These are phyloP conservation scores for Apis dorsata DNA, from an alignment of 1,140 invertebrate genomes.

Conservation along the genomic window DNA sequence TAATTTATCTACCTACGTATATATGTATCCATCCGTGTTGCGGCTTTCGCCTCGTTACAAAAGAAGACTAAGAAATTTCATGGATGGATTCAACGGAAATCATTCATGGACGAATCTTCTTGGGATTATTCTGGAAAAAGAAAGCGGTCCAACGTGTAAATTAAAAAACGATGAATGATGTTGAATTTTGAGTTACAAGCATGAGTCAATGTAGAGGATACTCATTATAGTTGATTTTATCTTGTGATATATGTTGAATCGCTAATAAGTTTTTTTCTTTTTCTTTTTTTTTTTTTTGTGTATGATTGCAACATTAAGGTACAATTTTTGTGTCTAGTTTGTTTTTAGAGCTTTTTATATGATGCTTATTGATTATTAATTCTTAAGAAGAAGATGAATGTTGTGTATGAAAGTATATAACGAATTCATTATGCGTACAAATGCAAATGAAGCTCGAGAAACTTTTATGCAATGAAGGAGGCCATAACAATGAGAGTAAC, in stretches of 20 bases:
- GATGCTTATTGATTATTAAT: not conserved
- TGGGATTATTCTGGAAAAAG: constrained; percentile 1
- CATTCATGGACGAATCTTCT: not conserved
- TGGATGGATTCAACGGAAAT: not conserved
- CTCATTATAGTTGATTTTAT: not conserved
- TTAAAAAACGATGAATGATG: not conserved
- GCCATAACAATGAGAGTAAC: constrained; percentile 29
- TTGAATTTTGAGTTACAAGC: not conserved
- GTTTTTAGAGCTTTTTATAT: not conserved
- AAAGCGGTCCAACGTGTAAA: constrained; percentile 6
- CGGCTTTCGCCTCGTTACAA: not conserved
- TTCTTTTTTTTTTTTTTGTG: not conserved
- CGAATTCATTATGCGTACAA: not conserved
- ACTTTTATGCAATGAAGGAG: constrained; percentile 1
- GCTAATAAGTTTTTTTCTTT: not conserved
- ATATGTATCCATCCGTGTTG: not conserved
- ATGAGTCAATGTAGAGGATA: not conserved
- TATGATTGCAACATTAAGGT: not conserved
- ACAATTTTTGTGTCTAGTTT: not conserved
- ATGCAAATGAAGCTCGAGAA: not conserved
- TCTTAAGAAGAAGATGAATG: not conserved
- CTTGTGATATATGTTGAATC: constrained; percentile 1
- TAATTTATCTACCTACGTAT: constrained; percentile 4
- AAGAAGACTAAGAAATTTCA: not conserved
- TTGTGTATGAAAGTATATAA: not conserved